Evolutionary conservation across 2,797 vertebrate genomes (phyloP).

Genomic region (Onychomys leucogaster): DNA sequence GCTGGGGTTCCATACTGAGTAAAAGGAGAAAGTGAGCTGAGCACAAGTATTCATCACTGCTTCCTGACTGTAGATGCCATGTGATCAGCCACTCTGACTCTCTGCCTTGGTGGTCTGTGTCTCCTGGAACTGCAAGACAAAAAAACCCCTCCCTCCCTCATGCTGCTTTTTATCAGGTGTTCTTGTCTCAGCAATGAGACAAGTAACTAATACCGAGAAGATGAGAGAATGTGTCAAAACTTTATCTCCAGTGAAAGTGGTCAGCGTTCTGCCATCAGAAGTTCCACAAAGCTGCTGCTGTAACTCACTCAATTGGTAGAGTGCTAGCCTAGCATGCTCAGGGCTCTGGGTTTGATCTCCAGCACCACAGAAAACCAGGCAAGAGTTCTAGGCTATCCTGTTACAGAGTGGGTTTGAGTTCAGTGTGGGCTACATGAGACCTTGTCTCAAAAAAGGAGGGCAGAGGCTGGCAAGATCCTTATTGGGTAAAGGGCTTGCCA

Average conservation of each 20-base stretch:
- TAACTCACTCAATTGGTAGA: background rate
- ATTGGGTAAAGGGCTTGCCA: background rate
- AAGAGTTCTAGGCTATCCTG: background rate
- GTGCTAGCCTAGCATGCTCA: background rate
- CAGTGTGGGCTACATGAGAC: background rate
- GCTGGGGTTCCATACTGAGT: no score
- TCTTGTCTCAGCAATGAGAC: background rate
- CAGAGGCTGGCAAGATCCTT: background rate
- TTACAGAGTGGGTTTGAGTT: background rate
- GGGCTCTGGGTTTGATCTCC: background rate
- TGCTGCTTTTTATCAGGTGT: background rate
- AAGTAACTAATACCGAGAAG: background rate
- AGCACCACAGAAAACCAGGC: background rate
- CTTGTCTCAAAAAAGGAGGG: background rate
- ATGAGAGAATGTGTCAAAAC: background rate
- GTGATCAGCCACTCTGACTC: background rate
- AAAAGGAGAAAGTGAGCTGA: background rate
- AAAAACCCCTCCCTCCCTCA: background rate
- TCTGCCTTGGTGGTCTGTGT: background rate
- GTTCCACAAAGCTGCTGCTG: background rate
- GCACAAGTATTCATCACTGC: background rate
- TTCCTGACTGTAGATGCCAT: background rate
- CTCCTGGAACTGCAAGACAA: background rate
- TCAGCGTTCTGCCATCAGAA: background rate
- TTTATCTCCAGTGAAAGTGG: background rate